Evolutionary conservation across 35 echinoderm and acorn worm species (phyloP).

Genomic region (Stichopus chloronotus): DNA sequence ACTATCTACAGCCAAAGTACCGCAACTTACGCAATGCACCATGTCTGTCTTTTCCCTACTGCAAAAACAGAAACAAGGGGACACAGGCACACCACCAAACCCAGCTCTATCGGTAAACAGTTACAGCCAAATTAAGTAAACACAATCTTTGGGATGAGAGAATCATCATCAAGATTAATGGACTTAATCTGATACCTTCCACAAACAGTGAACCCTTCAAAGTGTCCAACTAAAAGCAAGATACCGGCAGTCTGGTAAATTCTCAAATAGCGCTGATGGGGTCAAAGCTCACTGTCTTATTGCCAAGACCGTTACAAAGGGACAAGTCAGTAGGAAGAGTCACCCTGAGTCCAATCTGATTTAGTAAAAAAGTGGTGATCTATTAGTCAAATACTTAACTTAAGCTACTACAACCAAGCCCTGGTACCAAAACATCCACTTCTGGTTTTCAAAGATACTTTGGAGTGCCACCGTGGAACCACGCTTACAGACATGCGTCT

Average conservation of each 20-base stretch:
- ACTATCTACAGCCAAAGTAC: no score
- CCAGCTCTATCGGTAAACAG: background rate
- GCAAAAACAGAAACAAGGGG: no score
- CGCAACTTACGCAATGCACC: no score
- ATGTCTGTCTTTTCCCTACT: no score
- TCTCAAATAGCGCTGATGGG: background rate
- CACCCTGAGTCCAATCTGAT: background rate
- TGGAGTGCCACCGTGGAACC: no score
- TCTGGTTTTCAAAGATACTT: background rate
- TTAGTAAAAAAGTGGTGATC: background rate
- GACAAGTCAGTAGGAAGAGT: background rate
- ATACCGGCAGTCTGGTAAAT: background rate
- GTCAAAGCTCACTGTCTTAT: background rate
- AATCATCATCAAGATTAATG: background rate
- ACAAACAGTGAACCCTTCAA: background rate
- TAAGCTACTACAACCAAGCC: background rate
- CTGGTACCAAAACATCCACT: background rate
- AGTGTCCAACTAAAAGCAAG: background rate
- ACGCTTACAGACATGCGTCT: no score
- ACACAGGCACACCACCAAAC: no score
- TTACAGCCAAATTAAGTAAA: background rate
- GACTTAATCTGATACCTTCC: background rate
- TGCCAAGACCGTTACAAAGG: no score
- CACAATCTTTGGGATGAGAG: background rate
- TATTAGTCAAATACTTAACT: background rate